Conservation (phyloP, 2,797 vertebrate species). For the Anomalospiza imberbis region DNA sequence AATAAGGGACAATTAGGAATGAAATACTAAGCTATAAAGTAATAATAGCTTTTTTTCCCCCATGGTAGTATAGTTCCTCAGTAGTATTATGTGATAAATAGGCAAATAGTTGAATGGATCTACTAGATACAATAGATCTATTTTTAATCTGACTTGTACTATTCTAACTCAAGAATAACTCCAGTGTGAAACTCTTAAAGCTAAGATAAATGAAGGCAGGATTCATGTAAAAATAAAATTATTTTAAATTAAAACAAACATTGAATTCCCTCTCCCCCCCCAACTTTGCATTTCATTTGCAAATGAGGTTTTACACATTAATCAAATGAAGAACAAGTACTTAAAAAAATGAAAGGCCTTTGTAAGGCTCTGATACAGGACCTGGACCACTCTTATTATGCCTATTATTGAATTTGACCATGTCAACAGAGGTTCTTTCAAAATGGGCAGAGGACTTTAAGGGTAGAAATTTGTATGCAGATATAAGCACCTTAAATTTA, state of each 20-base stretch:
- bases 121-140: neutral
- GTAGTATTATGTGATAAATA: neutral
- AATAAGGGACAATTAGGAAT: constrained; percentile 1
- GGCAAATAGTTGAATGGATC: neutral
- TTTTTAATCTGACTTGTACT: neutral
- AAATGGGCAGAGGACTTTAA: neutral
- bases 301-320: neutral
- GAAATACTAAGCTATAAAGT: neutral
- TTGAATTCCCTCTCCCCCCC: neutral
- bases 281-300: neutral
- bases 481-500: neutral
- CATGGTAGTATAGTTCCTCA: neutral
- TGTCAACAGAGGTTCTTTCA: neutral
- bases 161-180: neutral
- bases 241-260: neutral
- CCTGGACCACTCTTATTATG: neutral
- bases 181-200: neutral
- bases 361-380: neutral
- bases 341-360: neutral
- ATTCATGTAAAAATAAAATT: neutral
- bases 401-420: neutral
- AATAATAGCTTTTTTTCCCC: neutral
- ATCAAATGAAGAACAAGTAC: neutral
- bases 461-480: neutral
- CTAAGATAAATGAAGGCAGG: neutral